Conservation (phyloP, 1,140 invertebrate species). For the Lasioglossum albipes region DNA sequence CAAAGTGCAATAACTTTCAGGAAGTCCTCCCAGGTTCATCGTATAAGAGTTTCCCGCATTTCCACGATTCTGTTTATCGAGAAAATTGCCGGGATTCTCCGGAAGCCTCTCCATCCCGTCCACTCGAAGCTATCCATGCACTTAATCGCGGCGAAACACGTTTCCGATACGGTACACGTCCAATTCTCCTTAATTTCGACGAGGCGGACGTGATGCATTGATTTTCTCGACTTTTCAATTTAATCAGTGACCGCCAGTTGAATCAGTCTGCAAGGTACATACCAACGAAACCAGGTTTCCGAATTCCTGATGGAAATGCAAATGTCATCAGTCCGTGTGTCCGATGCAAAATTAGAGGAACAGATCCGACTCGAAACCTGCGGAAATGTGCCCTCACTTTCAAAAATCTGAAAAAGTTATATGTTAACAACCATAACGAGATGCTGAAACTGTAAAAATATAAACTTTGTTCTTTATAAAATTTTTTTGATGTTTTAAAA, state of each 20-base stretch:
- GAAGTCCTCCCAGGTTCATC: background rate
- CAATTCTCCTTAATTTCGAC: constrained; percentile 32
- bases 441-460: no score
- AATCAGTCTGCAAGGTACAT: background rate
- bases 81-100: background rate
- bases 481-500: no score
- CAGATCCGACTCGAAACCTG: background rate
- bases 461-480: no score
- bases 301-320: constrained; percentile 44
- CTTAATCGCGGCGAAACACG: constrained; percentile 30
- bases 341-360: constrained; percentile 28
- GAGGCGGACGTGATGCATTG: constrained; percentile 26
- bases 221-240: constrained; percentile 46
- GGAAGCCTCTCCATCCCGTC: background rate
- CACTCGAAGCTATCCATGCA: background rate
- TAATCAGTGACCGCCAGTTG: constrained; percentile 32
- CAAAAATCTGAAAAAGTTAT: no score
- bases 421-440: no score
- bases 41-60: background rate
- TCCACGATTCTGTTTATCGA: background rate
- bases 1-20: no score
- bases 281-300: constrained; percentile 27
- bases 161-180: constrained; percentile 28
- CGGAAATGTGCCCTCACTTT: background rate
- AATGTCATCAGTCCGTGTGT: constrained; percentile 29